Evolutionary conservation across 2,888 invertebrate genomes (phyloP).

Genomic region (Carabus problematicus): DNA sequence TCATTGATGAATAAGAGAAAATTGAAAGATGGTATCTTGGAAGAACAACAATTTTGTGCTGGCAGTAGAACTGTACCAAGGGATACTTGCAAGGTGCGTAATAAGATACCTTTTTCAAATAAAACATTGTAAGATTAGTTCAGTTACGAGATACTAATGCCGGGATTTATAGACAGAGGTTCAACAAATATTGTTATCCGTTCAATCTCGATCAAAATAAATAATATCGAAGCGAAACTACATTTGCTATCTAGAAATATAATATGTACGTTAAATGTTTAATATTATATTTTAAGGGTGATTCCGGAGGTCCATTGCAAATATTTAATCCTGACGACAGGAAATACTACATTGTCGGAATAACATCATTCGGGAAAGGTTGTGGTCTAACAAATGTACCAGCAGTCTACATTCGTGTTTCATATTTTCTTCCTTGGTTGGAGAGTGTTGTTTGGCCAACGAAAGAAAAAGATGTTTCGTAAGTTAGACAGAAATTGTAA

Average conservation of each 20-base stretch:
- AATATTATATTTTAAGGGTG: too few species aligned
- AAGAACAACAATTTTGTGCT: constrained; percentile 49
- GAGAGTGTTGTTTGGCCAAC: constrained; percentile 58
- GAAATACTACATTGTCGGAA: constrained; percentile 22
- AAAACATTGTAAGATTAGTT: too few species aligned
- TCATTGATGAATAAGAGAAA: constrained; percentile 2
- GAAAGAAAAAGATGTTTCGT: background rate
- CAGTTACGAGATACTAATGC: too few species aligned
- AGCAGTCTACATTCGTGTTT: constrained; percentile 59
- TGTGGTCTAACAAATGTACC: constrained; percentile 55
- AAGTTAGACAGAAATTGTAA: too few species aligned
- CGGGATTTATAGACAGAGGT: too few species aligned
- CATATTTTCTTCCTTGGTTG: constrained; percentile 59
- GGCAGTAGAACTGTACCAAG: constrained; percentile 44
- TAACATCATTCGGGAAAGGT: constrained; percentile 54
- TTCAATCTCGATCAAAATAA: too few species aligned
- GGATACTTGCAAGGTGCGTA: constrained; percentile 50
- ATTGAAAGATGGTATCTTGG: constrained; percentile 45
- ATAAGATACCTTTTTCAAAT: too few species aligned
- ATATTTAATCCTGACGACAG: constrained; percentile 7
- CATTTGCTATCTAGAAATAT: too few species aligned
- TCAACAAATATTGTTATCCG: too few species aligned
- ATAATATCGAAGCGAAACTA: too few species aligned
- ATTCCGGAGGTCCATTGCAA: constrained; percentile 35
- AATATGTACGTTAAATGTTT: too few species aligned